Conservation (phyloP, 2,113 vertebrate species). For the Stegostoma tigrinum region DNA sequence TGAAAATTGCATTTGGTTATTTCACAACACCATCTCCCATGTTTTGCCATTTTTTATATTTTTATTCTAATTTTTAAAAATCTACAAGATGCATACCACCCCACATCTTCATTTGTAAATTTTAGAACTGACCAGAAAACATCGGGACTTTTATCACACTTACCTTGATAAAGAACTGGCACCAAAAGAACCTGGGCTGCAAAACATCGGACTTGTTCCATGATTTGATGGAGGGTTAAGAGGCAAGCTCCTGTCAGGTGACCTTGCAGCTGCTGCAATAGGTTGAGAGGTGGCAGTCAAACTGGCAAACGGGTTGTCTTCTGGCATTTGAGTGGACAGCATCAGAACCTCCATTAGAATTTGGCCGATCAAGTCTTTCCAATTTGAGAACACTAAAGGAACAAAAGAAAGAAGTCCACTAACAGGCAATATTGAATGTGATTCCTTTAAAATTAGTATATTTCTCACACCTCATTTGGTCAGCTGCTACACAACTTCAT, state of each 20-base stretch:
- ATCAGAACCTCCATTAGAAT: conserved; percentile 98
- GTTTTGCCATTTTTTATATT: neutral
- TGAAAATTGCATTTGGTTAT: neutral
- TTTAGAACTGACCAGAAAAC: neutral
- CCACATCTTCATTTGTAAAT: neutral
- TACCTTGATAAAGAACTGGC: conserved; percentile 91
- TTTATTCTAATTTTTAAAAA: neutral
- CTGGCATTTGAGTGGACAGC: conserved; percentile 87
- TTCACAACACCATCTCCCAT: neutral
- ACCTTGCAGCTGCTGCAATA: conserved; percentile 79
- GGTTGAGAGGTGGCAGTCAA: conserved; percentile 92
- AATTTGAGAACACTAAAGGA: conserved; percentile 81
- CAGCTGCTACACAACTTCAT: neutral
- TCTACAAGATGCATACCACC: neutral
- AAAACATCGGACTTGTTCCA: conserved; percentile 82
- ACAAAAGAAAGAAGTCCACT: neutral
- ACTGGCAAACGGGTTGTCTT: conserved; percentile 92
- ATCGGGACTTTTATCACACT: conserved; percentile 49
- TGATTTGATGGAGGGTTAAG: conserved; percentile 73
- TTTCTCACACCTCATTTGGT: neutral
- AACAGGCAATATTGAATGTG: neutral
- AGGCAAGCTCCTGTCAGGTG: conserved; percentile 74
- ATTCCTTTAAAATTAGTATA: neutral
- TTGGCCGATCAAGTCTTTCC: conserved; percentile 96
- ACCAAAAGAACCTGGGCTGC: conserved; percentile 74